Conservation (phyloP, 2,797 vertebrate genomes). For the Taenioides sp. region DNA sequence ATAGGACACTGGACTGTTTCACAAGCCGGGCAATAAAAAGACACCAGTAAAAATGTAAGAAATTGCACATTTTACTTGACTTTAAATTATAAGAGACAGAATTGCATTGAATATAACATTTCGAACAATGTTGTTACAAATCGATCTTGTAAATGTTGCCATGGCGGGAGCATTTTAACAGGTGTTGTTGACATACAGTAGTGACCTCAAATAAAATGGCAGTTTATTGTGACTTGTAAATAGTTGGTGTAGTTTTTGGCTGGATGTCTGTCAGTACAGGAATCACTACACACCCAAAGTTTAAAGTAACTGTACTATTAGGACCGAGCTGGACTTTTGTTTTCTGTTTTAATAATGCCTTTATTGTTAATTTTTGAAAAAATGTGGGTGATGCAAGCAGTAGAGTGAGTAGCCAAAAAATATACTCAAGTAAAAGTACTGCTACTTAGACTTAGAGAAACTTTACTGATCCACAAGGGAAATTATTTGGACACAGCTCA, state of each 20-base stretch:
- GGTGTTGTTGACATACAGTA: background rate
- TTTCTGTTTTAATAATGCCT: background rate
- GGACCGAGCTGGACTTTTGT: background rate
- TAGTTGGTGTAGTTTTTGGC: background rate
- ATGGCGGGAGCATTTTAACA: background rate
- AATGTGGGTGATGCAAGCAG: background rate
- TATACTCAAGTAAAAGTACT: too few species aligned
- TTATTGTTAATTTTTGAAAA: background rate
- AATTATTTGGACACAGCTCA: too few species aligned
- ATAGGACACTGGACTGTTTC: background rate
- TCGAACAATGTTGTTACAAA: background rate
- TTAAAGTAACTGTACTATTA: background rate
- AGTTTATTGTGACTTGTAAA: conserved; percentile 1
- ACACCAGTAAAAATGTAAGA: background rate
- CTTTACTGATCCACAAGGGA: too few species aligned
- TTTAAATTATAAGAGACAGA: background rate
- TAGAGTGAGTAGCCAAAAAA: background rate
- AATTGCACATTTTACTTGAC: background rate
- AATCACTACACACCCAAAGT: background rate
- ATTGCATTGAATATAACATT: background rate
- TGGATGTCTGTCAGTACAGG: background rate
- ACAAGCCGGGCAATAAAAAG: background rate
- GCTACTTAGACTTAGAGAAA: too few species aligned
- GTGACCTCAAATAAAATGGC: background rate
- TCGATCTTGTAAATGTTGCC: background rate